A percentile compares a stretch with the other conserved stretches of the same genome.
Conservation (phyloP, 2,113 vertebrate genomes). For the Neodontobutis hainanensis region DNA sequence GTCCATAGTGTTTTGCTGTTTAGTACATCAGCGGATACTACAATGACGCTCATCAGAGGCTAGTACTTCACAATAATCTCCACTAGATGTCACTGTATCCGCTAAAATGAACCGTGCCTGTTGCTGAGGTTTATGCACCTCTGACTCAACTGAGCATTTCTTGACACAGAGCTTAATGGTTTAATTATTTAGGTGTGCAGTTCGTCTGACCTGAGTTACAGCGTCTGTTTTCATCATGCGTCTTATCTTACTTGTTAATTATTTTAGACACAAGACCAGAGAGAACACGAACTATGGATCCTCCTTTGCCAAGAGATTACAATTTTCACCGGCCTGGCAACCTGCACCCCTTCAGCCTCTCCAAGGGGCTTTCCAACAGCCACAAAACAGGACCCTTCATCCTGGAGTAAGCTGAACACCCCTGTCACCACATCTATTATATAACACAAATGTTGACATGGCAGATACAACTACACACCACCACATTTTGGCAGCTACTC, state of each 20-base stretch:
- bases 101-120: not conserved
- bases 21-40: not conserved
- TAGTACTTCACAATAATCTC: not conserved
- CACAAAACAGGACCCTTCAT: slow-evolving; percentile 54
- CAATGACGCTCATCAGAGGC: not conserved
- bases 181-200: slow-evolving; percentile 3
- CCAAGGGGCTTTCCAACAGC: slow-evolving; percentile 55
- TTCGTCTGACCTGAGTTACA: not conserved
- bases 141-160: not conserved
- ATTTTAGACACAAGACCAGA: slow-evolving; percentile 44
- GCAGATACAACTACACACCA: slow-evolving; percentile 19
- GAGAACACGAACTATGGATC: slow-evolving; percentile 55
- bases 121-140: not conserved
- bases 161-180: slow-evolving; percentile 3
- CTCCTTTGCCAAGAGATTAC: slow-evolving; percentile 60
- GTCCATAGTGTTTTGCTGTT: no score
- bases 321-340: slow-evolving; percentile 47
- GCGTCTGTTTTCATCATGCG: slow-evolving; percentile 5
- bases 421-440: slow-evolving; percentile 24
- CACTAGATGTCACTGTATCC: slow-evolving; percentile 2
- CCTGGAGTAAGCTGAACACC: slow-evolving; percentile 63
- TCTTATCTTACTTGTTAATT: slow-evolving; percentile 3
- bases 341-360: slow-evolving; percentile 55
- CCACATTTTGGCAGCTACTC: slow-evolving; percentile 29
- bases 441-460: slow-evolving; percentile 1